A percentile compares a stretch with the other conserved stretches of the same genome.
These are phyloP conservation scores for Podarcis cretensis DNA, from an alignment of 2,113 vertebrate genomes.

Conservation along the genomic window DNA sequence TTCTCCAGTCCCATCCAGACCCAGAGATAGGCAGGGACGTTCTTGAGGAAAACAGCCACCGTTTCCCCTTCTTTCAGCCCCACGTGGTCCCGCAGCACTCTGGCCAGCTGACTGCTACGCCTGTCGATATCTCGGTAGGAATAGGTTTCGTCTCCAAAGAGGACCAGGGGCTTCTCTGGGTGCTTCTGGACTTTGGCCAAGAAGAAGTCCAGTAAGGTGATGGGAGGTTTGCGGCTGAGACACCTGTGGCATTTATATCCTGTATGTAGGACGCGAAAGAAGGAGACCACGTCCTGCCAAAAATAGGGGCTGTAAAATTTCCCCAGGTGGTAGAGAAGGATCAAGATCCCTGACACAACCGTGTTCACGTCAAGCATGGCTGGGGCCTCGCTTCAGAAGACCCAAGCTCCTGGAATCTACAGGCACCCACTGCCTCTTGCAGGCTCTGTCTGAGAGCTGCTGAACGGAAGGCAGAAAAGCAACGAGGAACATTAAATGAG, in stretches of 20 bases:
- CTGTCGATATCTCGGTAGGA: constrained; percentile 76
- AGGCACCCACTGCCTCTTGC: neutral
- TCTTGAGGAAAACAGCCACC: constrained; percentile 76
- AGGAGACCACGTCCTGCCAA: constrained; percentile 55
- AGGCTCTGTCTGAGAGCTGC: neutral
- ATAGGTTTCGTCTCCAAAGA: constrained; percentile 72
- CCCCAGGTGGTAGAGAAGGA: constrained; percentile 53
- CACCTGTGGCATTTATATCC: accelerated
- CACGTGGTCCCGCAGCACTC: constrained; percentile 58
- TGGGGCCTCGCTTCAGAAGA: neutral
- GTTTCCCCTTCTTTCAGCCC: constrained; percentile 68
- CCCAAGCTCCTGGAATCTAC: neutral
- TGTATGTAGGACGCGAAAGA: neutral
- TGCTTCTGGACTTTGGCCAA: constrained; percentile 61
- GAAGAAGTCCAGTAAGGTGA: constrained; percentile 76
- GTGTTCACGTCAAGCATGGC: constrained; percentile 47
- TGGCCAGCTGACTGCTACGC: constrained; percentile 73
- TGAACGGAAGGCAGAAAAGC: neutral
- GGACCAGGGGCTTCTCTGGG: constrained; percentile 75
- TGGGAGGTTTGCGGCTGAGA: constrained; percentile 51
- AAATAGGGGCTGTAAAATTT: constrained; percentile 71
- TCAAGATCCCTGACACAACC: constrained; percentile 43
- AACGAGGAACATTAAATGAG: neutral
- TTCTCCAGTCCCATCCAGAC: constrained; percentile 78
- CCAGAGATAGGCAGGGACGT: constrained; percentile 78